phyloP scores from a whole-genome alignment of 2,113 vertebrate species.

The Mungos mungo region DNA sequence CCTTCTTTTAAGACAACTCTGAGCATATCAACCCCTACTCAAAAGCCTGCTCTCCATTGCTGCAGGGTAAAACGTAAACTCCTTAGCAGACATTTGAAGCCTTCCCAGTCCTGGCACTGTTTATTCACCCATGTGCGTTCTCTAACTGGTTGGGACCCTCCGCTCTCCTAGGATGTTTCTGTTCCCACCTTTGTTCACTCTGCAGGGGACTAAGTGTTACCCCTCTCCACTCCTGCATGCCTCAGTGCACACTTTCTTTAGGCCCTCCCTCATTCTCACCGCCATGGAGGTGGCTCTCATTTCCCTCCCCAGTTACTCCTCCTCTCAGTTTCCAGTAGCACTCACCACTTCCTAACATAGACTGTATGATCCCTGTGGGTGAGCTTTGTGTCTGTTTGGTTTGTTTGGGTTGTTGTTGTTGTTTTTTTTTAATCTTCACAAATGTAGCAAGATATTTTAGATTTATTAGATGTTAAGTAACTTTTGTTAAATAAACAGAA shows the following conservation, averaged over 20 bases:
- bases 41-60: neutral
- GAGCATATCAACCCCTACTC: neutral
- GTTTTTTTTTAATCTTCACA: neutral
- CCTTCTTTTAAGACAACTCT: neutral
- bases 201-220: neutral
- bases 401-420: neutral
- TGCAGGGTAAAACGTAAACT: neutral
- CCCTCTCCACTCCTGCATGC: neutral
- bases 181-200: neutral
- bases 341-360: neutral
- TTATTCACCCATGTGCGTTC: neutral
- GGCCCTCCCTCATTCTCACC: no score
- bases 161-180: neutral
- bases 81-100: neutral
- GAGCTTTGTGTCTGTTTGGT: neutral
- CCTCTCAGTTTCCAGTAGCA: neutral
- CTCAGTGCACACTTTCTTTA: neutral
- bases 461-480: neutral
- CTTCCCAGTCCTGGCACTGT: neutral
- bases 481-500: neutral
- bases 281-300: neutral
- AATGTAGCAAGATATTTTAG: neutral
- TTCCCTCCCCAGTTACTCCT: no score
- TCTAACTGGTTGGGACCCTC: neutral
- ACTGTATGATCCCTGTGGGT: neutral